Evolutionary conservation across 2,113 vertebrate species (phyloP).

Genomic region (Kobus ellipsiprymnus): DNA sequence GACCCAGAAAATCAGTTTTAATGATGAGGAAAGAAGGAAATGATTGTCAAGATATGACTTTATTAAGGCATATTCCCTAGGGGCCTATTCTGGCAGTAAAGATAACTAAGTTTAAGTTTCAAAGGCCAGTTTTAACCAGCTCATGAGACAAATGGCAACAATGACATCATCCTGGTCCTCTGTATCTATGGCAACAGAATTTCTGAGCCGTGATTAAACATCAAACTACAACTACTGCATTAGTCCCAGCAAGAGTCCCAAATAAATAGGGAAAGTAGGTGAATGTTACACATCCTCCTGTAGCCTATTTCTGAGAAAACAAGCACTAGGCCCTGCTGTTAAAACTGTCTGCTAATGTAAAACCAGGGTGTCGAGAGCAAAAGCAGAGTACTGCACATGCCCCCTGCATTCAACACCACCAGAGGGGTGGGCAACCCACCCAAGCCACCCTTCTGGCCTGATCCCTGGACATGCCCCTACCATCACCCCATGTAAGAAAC

Average conservation of each 20-base stretch:
- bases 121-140: slow-evolving; percentile 36
- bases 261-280: slow-evolving; percentile 65
- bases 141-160: neutral
- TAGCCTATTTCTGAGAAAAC: neutral
- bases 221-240: slow-evolving; percentile 68
- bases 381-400: neutral
- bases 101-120: slow-evolving; percentile 4
- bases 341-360: neutral
- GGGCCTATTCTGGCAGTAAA: neutral
- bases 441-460: neutral
- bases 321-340: neutral
- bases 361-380: neutral
- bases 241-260: slow-evolving; percentile 68
- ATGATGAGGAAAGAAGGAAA: neutral
- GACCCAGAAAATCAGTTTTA: neutral
- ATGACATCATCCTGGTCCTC: neutral
- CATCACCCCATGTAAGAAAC: neutral
- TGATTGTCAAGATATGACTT: neutral
- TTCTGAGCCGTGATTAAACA: neutral
- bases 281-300: neutral
- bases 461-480: neutral
- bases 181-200: neutral
- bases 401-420: neutral
- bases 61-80: neutral
- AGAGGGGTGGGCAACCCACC: neutral